Base-by-base conservation (phyloP, 1,140 invertebrate species). In the Tetragonula clypearis region DNA sequence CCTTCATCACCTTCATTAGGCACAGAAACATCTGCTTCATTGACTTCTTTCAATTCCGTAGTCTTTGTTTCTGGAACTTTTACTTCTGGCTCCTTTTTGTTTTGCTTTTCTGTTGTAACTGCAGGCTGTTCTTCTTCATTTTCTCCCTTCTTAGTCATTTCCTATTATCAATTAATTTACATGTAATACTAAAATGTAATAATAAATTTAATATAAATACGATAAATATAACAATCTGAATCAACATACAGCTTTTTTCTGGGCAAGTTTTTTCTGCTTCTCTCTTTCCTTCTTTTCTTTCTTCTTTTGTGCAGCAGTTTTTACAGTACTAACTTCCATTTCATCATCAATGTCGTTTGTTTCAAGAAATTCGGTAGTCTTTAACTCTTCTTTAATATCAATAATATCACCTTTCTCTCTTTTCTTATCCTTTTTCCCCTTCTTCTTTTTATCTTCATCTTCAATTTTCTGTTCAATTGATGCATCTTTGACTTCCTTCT, bases 261-360 rank as follows among this genome's bases (percentile, higher is more conserved):
- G 95, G 72, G 96, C 96, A 85, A 95, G 90, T 92, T 97, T 97
- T 62, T 98, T 98, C 76, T 96, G 95, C 89, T 97, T 98, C 91
- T 98, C 97, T 60, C 97, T 96, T 94, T 98, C 97, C 92, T 98
- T 98, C 88, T 98, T 98, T 89, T 98, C 97, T 92, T 98, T 98
- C 88, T 98, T 98, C 93, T 98, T 98, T 91, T 98, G 97, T 23
- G 97, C 97, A 30, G 97, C 97, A 41, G 97, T 96, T 95, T 98
- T 98, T 35, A 98, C 96, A 19, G 97, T 97, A 55, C 95, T 90
- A 80, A 95, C 96, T 84, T 92, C 94, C 68, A 92, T 93, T 76
- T 95, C 95, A 79, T 95, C 94, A 66, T 93, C 93, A 73, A 95
- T 92, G 82, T 92, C 88, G 82, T 94, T 93, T 86, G n/a, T 65